These are phyloP conservation scores for Tipula helvola DNA, from an alignment of 2,888 invertebrate species.

Conservation along the genomic window DNA sequence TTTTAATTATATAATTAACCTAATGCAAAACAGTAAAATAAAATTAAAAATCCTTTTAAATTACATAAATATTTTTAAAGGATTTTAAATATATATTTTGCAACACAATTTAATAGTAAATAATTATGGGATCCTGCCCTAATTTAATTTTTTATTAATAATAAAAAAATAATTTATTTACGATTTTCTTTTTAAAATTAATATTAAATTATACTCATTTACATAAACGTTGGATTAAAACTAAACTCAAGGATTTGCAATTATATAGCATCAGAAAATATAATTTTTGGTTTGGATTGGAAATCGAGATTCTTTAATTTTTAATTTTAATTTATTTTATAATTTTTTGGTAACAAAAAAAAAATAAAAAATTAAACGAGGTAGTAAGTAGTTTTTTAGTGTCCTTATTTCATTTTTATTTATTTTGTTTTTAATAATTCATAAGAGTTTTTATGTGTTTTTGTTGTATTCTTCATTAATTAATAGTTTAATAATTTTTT, in stretches of 20 bases:
- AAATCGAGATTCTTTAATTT: neutral
- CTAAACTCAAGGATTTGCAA: neutral
- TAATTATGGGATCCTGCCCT: neutral
- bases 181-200: neutral
- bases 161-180: neutral
- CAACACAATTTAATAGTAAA: neutral
- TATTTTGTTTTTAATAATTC: neutral
- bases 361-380: neutral
- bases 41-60: neutral
- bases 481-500: neutral
- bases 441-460: neutral
- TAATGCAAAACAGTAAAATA: neutral
- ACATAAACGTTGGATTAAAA: neutral
- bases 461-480: neutral
- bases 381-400: neutral
- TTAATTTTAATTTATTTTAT: neutral
- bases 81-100: neutral
- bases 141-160: neutral
- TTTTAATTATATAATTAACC: neutral
- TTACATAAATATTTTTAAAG: neutral
- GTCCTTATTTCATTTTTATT: neutral
- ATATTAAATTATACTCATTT: neutral
- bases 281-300: neutral
- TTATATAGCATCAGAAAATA: neutral
- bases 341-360: neutral